These are phyloP conservation scores for Sesia bembeciformis DNA, from an alignment of 2,888 invertebrate genomes.

Conservation along the genomic window DNA sequence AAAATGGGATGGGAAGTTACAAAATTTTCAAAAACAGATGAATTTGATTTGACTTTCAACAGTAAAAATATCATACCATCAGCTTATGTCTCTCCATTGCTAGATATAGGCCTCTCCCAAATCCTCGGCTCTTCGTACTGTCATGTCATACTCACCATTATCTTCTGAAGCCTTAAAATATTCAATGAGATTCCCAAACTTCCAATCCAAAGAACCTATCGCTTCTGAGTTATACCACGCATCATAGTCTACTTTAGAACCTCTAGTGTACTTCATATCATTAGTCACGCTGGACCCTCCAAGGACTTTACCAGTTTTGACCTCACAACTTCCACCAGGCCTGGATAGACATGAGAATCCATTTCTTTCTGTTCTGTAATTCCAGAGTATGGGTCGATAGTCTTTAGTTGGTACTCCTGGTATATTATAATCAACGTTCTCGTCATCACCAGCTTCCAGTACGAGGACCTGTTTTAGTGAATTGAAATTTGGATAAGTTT, in stretches of 20 bases:
- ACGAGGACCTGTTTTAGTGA: conserved; percentile 37
- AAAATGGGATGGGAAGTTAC: no score
- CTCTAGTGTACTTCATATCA: conserved; percentile 66
- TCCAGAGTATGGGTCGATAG: conserved; percentile 59
- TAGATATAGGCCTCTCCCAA: no score
- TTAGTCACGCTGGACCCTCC: conserved; percentile 63
- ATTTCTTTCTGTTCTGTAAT: conserved; percentile 57
- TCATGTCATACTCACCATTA: conserved; percentile 39
- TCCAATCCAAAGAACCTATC: conserved; percentile 56
- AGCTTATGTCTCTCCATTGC: no score
- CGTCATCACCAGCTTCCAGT: conserved; percentile 58
- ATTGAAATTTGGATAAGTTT: neutral
- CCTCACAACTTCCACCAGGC: conserved; percentile 58
- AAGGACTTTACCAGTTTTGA: conserved; percentile 57
- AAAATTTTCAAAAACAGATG: no score
- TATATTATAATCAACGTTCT: conserved; percentile 62
- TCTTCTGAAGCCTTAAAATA: conserved; percentile 61
- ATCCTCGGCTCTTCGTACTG: no score
- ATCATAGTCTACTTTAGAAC: conserved; percentile 57
- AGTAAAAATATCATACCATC: no score
- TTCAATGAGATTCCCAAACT: conserved; percentile 54
- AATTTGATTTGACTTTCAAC: no score
- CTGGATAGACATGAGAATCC: conserved; percentile 59
- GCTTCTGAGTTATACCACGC: conserved; percentile 49
- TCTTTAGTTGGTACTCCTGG: conserved; percentile 55